These are phyloP conservation scores for Parotocinclus haroldoi DNA, from an alignment of 2,797 vertebrate genomes.

Conservation along the genomic window DNA sequence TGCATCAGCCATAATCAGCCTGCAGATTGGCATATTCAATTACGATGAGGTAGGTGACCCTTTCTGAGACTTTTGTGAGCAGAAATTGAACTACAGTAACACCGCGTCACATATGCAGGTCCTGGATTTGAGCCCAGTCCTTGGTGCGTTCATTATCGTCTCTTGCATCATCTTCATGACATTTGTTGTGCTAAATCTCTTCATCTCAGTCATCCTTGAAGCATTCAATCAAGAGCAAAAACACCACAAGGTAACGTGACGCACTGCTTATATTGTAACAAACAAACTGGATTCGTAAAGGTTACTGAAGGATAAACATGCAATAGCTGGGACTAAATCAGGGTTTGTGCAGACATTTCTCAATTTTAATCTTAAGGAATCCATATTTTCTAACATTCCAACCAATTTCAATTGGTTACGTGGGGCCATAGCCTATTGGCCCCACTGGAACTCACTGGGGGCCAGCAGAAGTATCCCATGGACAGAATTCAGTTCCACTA, in stretches of 20 bases:
- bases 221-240: constrained; percentile 90
- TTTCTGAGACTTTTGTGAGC: neutral
- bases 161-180: constrained; percentile 94
- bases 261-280: neutral
- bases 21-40: constrained; percentile 95
- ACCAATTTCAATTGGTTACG: too few species aligned
- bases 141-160: constrained; percentile 87
- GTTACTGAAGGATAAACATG: too few species aligned
- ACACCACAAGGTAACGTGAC: constrained; percentile 77
- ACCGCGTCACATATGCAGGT: constrained; percentile 76
- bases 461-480: too few species aligned
- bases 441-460: too few species aligned
- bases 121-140: constrained; percentile 83
- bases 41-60: constrained; percentile 82
- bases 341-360: too few species aligned
- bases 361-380: too few species aligned
- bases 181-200: constrained; percentile 93
- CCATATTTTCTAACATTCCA: too few species aligned
- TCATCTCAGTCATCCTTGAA: constrained; percentile 92
- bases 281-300: too few species aligned
- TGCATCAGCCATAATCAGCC: constrained; percentile 85
- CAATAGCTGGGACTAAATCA: too few species aligned
- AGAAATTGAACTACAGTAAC: neutral
- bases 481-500: too few species aligned
- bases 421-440: too few species aligned